These are phyloP conservation scores for Perca flavescens DNA, from an alignment of 2,113 vertebrate genomes.

Conservation along the genomic window DNA sequence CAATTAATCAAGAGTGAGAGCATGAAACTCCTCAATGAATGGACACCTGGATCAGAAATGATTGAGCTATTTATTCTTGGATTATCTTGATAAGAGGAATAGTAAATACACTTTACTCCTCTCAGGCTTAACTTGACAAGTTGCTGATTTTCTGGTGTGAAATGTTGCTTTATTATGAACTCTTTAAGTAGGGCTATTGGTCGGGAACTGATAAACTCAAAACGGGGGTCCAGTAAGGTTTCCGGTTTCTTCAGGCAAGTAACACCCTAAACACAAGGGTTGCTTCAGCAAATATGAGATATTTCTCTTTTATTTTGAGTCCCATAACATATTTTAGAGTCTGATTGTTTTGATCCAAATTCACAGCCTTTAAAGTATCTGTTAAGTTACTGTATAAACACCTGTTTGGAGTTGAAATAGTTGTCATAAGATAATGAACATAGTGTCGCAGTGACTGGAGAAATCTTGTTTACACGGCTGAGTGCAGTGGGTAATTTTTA, in stretches of 20 bases:
- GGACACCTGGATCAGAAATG: constrained; percentile 39
- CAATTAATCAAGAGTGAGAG: constrained; percentile 68
- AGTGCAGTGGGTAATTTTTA: constrained; percentile 48
- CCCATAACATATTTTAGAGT: neutral
- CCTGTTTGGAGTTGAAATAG: constrained; percentile 7
- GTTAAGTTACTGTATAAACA: neutral
- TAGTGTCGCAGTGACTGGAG: neutral
- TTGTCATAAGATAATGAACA: constrained; percentile 4
- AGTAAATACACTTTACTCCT: neutral
- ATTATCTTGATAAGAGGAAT: constrained; percentile 22
- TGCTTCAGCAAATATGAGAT: neutral
- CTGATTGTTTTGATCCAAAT: neutral
- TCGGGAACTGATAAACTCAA: neutral
- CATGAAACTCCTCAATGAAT: constrained; percentile 49
- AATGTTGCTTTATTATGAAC: neutral
- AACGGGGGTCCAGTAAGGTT: neutral
- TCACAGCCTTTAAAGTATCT: neutral
- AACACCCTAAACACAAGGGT: too few species aligned
- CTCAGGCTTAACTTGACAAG: constrained; percentile 6
- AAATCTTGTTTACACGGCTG: neutral
- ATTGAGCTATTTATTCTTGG: constrained; percentile 26
- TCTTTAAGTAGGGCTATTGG: neutral
- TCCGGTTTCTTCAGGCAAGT: neutral
- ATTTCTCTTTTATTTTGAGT: neutral
- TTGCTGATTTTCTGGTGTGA: neutral